A percentile compares a stretch with the other conserved stretches of the same genome.
These are phyloP conservation scores for Gambusia holbrooki DNA, from an alignment of 2,113 vertebrate species.

Conservation along the genomic window DNA sequence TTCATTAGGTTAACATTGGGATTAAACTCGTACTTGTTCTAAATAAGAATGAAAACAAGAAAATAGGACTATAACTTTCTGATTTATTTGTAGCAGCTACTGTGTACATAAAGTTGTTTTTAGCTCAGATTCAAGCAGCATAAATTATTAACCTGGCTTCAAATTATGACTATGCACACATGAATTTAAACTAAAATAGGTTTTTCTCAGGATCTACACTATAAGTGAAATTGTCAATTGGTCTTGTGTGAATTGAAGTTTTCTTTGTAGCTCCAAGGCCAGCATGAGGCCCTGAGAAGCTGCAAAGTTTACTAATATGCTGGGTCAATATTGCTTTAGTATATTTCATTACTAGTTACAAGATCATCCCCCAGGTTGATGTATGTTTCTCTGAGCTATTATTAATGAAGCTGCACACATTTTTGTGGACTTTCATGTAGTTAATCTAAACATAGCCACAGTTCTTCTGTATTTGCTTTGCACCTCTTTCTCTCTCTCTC, in stretches of 20 bases:
- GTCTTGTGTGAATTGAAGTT: background rate
- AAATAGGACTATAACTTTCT: no score
- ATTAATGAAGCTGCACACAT: slow-evolving; percentile 2
- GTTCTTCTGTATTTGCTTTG: no score
- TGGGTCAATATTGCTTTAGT: slow-evolving; percentile 23
- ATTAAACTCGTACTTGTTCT: no score
- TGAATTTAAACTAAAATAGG: background rate
- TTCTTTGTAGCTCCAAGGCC: background rate
- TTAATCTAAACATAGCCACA: background rate
- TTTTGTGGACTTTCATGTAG: background rate
- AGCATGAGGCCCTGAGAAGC: background rate
- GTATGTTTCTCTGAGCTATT: background rate
- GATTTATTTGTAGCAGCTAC: no score
- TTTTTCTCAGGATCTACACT: background rate
- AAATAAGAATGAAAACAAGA: no score
- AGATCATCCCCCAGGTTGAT: background rate
- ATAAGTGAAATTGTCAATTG: background rate
- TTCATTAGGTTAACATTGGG: no score
- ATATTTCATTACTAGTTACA: slow-evolving; percentile 1
- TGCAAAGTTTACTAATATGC: background rate
- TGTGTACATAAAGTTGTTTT: no score
- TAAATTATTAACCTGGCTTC: no score
- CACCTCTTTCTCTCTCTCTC: background rate
- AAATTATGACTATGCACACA: no score
- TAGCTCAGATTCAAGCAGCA: no score